Evolutionary conservation across 53 echinoderm and acorn worm species (phyloP).

Genomic region (Glandiceps talaboti): DNA sequence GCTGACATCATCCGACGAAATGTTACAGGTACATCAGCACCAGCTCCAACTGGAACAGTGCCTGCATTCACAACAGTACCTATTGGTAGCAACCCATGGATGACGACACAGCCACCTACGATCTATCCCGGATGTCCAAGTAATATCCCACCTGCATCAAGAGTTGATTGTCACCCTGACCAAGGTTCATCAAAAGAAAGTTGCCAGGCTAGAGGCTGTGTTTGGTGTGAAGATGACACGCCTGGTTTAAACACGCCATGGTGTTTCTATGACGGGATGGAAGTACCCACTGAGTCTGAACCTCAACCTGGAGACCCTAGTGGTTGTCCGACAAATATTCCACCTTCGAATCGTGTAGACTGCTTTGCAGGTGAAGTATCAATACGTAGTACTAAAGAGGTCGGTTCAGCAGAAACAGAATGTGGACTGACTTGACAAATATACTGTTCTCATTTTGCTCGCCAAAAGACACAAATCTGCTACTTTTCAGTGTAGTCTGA

Average conservation of each 20-base stretch:
- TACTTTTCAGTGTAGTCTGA: too few species aligned
- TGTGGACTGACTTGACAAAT: too few species aligned
- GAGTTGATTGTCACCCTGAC: conserved; percentile 31
- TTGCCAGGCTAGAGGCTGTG: conserved; percentile 34
- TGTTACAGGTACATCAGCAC: too few species aligned
- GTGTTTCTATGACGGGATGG: conserved; percentile 52
- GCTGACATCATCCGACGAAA: too few species aligned
- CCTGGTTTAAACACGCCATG: conserved; percentile 10
- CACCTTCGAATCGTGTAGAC: background rate
- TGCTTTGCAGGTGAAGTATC: background rate
- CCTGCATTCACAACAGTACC: too few species aligned
- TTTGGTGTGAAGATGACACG: conserved; percentile 30
- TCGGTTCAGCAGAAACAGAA: too few species aligned
- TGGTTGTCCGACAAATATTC: background rate
- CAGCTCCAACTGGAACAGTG: too few species aligned
- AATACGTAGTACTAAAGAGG: too few species aligned
- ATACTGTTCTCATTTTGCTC: too few species aligned
- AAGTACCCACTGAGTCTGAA: background rate
- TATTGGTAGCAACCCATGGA: too few species aligned
- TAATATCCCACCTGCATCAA: conserved; percentile 15
- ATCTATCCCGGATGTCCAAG: conserved; percentile 8
- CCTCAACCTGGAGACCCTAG: background rate
- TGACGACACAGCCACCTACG: too few species aligned
- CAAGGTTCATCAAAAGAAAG: background rate
- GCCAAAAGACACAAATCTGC: too few species aligned